phyloP scores from a whole-genome alignment of 1,140 invertebrate genomes.

The Phenacoccus solenopsis region DNA sequence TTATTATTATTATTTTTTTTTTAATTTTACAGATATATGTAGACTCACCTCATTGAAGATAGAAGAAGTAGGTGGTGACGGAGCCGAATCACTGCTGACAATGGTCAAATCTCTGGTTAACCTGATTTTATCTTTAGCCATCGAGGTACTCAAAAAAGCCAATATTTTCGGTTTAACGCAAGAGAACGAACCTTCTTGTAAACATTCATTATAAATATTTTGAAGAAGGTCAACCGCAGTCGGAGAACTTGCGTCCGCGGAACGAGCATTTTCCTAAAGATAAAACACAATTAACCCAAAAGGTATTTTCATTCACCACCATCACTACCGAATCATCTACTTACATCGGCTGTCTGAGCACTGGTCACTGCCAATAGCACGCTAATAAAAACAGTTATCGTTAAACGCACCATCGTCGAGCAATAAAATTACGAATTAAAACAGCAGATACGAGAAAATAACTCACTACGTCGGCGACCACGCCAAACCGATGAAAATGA shows the following conservation, averaged over 20 bases:
- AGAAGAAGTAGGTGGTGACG: not conserved
- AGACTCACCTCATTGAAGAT: conserved; percentile 25
- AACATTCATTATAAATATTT: conserved; percentile 10
- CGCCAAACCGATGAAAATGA: not conserved
- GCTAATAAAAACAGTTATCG: not conserved
- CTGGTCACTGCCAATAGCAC: not conserved
- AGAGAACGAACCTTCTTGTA: conserved; percentile 27
- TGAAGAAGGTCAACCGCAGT: conserved; percentile 6
- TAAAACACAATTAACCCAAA: too few relatives aligned
- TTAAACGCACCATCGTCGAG: not conserved
- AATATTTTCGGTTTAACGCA: conserved; percentile 65
- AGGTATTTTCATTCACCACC: not conserved
- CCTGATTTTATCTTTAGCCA: conserved; percentile 49
- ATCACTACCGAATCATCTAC: not conserved
- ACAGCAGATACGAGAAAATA: not conserved
- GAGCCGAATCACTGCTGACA: conserved; percentile 40
- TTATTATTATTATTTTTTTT: not conserved
- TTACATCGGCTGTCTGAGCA: not conserved
- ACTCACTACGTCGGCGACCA: not conserved
- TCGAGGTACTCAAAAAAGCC: conserved; percentile 51
- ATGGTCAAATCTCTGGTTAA: conserved; percentile 59
- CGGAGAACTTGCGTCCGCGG: not conserved
- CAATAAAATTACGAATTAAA: not conserved
- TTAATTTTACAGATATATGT: not conserved
- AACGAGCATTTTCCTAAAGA: not conserved